Evolutionary conservation across 2,113 vertebrate genomes (phyloP), one percentile per base, ranked within the genome.

Genomic region (Sebastes fasciatus): DNA sequence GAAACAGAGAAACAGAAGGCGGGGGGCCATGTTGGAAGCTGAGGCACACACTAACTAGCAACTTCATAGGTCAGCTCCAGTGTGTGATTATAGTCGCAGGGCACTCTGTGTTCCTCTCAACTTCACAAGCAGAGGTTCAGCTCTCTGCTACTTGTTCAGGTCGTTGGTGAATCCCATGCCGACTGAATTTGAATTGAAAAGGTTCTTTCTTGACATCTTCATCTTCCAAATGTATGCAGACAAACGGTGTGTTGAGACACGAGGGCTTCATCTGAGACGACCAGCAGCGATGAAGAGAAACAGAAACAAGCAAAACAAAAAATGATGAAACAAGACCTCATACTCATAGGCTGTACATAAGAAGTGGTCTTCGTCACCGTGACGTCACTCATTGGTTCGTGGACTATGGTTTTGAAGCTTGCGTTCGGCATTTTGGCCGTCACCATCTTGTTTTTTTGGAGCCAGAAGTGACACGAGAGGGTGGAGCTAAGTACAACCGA

Each of bases 181-280:
- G 4, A 19, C 23, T 64, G 43, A 75, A 88, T 87, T 86, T 89
- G 48, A 89, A 83, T 91, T 80, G 13, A 58, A 84, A 91, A 79
- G 83, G 62, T 10, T 63, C 80, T 87, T 84, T 82, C 73, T 79
- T 74, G 66, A 76, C 52, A 67, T 71, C 54, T 23, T 82, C 72
- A 42, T 34, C 51, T 17, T 40, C n/a, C 19, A 68, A 77, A 82
- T 71, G 58, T 58, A 70, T 86, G 76, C 74, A 74, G 70, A 67
- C 34, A 55, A 66, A n/a, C 3, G 1, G 4, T 17, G 23, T 60
- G 43, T 71, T 51, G 16, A 26, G 49, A 46, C 21, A 10, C 34
- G 3, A 49, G 43, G 42, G 45, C 26, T n/a, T 17, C n/a, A 16
- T n/a, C 1, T 0, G 34, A 58, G 60, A 14, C 9, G 12, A 6